Evolutionary conservation across 2,113 vertebrate genomes (phyloP).

Genomic region (Narcine bancroftii): DNA sequence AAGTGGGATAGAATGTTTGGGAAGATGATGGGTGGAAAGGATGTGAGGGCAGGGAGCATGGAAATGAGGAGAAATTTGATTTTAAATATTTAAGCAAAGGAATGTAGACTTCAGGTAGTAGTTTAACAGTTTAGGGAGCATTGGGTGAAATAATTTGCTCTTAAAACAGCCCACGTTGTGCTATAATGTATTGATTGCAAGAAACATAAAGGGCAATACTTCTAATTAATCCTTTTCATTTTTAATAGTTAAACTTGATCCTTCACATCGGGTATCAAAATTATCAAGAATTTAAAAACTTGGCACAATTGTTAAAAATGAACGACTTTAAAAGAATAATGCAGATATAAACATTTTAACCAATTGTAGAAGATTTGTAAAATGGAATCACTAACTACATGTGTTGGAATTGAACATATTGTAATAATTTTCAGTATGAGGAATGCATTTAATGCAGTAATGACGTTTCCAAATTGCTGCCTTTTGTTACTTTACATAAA

Average conservation of each 20-base stretch:
- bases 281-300: conserved; percentile 84
- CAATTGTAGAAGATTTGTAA: conserved; percentile 98
- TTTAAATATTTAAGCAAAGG: conserved; percentile 3
- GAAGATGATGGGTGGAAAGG: background rate
- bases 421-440: conserved; percentile 80
- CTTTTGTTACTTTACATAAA: background rate
- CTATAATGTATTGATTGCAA: conserved; percentile 27
- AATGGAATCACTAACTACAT: conserved; percentile 99
- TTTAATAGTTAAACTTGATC: conserved; percentile 77
- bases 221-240: conserved; percentile 39
- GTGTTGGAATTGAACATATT: conserved; percentile 98
- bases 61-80: background rate
- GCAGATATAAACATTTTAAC: conserved; percentile 99
- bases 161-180: background rate
- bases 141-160: conserved; percentile 5
- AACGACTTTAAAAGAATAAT: conserved; percentile 95
- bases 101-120: background rate
- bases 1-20: background rate
- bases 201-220: background rate
- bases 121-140: background rate
- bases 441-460: conserved; percentile 41
- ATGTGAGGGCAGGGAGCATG: too few relatives aligned
- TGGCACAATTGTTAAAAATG: conserved; percentile 42
- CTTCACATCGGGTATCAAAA: conserved; percentile 87
- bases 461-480: conserved; percentile 8